These are phyloP conservation scores for Chelonus insularis DNA, from an alignment of 1,140 invertebrate genomes.

Conservation along the genomic window DNA sequence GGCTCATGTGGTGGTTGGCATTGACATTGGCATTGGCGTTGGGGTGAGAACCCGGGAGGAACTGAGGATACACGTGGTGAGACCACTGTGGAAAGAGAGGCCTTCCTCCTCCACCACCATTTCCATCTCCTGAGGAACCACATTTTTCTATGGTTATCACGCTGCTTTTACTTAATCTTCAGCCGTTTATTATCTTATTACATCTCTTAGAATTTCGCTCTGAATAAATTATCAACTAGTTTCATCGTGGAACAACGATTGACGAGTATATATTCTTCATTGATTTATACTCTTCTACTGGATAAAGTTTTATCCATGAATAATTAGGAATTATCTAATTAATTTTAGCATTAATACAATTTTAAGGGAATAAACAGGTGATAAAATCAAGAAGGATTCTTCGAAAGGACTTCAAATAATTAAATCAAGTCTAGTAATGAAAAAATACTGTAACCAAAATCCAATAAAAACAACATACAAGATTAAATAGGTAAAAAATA, in stretches of 20 bases:
- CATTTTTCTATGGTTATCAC: slow-evolving; percentile 47
- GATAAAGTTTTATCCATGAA: no score
- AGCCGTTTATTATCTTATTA: slow-evolving; percentile 21
- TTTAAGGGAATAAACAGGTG: neutral
- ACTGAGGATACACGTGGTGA: slow-evolving; percentile 89
- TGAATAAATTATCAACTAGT: no score
- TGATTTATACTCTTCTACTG: no score
- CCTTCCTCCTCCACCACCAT: slow-evolving; percentile 63
- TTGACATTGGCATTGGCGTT: slow-evolving; percentile 65
- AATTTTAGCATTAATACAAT: no score
- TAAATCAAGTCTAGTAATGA: no score
- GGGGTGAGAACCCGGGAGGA: slow-evolving; percentile 83
- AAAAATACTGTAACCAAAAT: neutral
- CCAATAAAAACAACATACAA: no score
- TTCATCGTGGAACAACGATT: no score
- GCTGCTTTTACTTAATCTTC: slow-evolving; percentile 18
- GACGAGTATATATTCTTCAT: no score
- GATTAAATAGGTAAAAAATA: no score
- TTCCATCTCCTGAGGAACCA: slow-evolving; percentile 59
- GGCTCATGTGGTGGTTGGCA: slow-evolving; percentile 58
- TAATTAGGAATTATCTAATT: no score
- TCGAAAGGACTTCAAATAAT: no score
- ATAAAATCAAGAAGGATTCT: neutral
- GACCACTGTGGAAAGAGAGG: slow-evolving; percentile 90
- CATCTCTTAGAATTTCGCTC: no score